Evolutionary conservation across 2,113 vertebrate genomes (phyloP), one percentile per base, ranked within the genome.

Genomic region (Carettochelys insculpta): DNA sequence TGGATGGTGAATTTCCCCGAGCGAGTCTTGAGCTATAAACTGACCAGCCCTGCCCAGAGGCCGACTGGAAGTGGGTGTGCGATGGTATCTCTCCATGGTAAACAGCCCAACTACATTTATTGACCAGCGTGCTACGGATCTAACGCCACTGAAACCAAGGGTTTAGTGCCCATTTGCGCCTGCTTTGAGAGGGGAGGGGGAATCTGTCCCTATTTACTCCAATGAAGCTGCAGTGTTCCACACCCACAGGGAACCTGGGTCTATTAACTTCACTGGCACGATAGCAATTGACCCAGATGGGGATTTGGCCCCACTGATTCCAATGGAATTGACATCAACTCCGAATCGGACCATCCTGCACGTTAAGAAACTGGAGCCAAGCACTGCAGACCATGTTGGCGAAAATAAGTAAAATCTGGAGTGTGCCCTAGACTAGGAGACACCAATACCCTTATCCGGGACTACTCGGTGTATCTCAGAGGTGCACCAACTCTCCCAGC

Each of bases 381-480:
- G 4, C 34, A 68, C 8, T 10, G 19, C 16, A n/a, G 34, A 38
- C 8, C 2, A 8, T 3, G 61, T 2, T 4, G 3, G 61, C 19
- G 61, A 68, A 38, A 38, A 38, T n/a, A 20, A 4, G 34, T 20
- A 38, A 38, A 8, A n/a, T 5, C 20, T 20, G n/a, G 61, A 11
- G 9, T 38, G 17, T 68, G 61, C 61, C 34, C 19, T 11, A 10
- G 19, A 10, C 9, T 38, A 68, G 61, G 31, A n/a, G 58, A 31
- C 7, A 16, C 17, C n/a, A 10, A 20, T 56, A 9, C 53, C n/a
- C n/a, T n/a, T n/a, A 34, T 34, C 34, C 61, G 20, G 61, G 61
- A n/a, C 17, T 4, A 20, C 7, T 10, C 16, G 17, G 34, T 4
- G 61, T 10, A 65, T 61, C 9, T n/a, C 1, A 61, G 13, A n/a